Evolutionary conservation across 2,797 vertebrate species (phyloP).

Genomic region (Bradypodion pumilum): DNA sequence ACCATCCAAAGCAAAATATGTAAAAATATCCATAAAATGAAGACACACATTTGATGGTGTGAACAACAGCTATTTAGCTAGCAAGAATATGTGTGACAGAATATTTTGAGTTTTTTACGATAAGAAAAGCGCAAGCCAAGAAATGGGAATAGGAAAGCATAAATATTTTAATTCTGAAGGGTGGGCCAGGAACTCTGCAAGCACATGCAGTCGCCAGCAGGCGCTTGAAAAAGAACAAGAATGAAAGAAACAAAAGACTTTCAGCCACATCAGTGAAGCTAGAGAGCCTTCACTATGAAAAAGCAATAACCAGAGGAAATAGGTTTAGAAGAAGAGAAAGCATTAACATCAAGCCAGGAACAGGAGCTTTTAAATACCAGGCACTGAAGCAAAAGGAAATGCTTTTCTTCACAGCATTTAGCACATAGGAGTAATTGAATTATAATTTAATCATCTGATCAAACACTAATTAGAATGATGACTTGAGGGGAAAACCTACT

Average conservation of each 20-base stretch:
- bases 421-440: conserved; percentile 86
- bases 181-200: background rate
- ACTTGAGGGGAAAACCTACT: conserved; percentile 86
- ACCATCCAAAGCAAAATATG: background rate
- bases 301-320: conserved; percentile 44
- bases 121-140: background rate
- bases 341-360: conserved; percentile 58
- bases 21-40: background rate
- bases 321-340: background rate
- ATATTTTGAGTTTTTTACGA: background rate
- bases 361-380: conserved; percentile 67
- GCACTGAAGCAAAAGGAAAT: conserved; percentile 81
- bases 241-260: conserved; percentile 35
- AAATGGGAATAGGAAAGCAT: background rate
- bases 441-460: conserved; percentile 96
- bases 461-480: conserved; percentile 94
- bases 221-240: background rate
- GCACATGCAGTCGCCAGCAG: background rate
- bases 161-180: background rate
- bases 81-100: background rate
- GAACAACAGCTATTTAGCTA: background rate
- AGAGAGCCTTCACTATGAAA: conserved; percentile 20
- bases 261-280: background rate
- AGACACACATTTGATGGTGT: background rate
- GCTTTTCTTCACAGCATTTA: conserved; percentile 83